phyloP scores from a whole-genome alignment of 2,113 vertebrate species.

The Aspiorhynchus laticeps region DNA sequence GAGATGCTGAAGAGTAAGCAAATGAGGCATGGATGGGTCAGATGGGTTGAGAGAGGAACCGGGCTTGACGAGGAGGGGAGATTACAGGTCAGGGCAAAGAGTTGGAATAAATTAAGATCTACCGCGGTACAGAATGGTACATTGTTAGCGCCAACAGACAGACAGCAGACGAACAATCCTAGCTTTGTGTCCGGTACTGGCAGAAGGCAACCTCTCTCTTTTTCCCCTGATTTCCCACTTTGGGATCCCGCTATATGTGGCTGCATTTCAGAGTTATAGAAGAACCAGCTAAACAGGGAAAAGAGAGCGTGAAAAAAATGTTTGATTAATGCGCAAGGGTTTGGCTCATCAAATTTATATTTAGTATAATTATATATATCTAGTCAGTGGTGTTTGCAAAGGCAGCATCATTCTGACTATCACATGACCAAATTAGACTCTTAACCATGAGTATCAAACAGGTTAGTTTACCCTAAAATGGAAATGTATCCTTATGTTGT shows the following conservation, averaged over 20 bases:
- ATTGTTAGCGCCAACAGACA: slow-evolving; percentile 83
- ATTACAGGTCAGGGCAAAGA: slow-evolving; percentile 88
- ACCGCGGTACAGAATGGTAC: slow-evolving; percentile 85
- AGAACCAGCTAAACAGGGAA: background rate
- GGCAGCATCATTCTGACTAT: background rate
- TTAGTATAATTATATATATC: background rate
- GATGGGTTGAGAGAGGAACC: slow-evolving; percentile 77
- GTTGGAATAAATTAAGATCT: slow-evolving; percentile 90
- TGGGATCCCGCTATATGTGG: background rate
- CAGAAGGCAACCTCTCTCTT: slow-evolving; percentile 62
- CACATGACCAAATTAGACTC: background rate
- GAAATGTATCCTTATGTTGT: background rate
- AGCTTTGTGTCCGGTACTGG: slow-evolving; percentile 77
- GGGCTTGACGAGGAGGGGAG: slow-evolving; percentile 64
- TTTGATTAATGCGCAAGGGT: background rate
- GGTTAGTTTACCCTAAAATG: background rate
- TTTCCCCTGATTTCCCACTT: slow-evolving; percentile 28
- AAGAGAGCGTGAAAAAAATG: background rate
- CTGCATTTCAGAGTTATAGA: background rate
- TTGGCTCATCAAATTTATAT: background rate
- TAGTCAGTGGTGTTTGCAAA: background rate
- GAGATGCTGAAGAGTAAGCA: slow-evolving; percentile 87
- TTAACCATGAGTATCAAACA: background rate
- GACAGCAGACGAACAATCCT: slow-evolving; percentile 74
- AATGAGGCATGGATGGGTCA: slow-evolving; percentile 91